phyloP scores from a whole-genome alignment of 2,888 invertebrate genomes.

The Pollenia amentaria region DNA sequence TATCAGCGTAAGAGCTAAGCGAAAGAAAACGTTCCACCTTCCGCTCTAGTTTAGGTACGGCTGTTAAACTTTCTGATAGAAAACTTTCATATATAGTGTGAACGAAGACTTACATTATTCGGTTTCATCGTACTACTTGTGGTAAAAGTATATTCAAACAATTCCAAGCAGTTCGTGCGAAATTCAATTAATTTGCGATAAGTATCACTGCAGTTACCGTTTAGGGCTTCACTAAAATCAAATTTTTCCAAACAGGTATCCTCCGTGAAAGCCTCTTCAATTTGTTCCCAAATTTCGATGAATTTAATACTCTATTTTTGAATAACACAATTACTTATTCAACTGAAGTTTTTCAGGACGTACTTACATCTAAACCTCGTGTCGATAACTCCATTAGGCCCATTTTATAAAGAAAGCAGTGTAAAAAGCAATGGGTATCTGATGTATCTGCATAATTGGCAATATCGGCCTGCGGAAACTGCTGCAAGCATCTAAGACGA shows the following conservation, averaged over 20 bases:
- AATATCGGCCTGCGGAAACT: conserved; percentile 70
- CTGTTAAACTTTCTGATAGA: no score
- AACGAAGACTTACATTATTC: conserved; percentile 33
- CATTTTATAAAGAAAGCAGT: conserved; percentile 78
- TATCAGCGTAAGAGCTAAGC: no score
- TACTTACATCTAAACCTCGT: conserved; percentile 77
- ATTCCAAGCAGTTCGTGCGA: conserved; percentile 31
- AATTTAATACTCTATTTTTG: conserved; percentile 50
- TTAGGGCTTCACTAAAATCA: conserved; percentile 70
- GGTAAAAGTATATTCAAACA: conserved; percentile 49
- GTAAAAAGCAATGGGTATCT: conserved; percentile 78
- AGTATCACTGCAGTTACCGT: conserved; percentile 75
- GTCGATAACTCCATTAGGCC: conserved; percentile 77
- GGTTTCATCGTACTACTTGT: conserved; percentile 22
- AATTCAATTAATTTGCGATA: conserved; percentile 75
- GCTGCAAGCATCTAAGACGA: conserved; percentile 74
- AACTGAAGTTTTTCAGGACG: background rate
- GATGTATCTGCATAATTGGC: conserved; percentile 76
- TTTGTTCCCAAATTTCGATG: conserved; percentile 56
- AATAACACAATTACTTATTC: background rate
- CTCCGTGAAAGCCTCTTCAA: conserved; percentile 65
- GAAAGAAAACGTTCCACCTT: no score
- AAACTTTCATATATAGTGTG: no score
- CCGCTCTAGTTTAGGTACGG: no score
- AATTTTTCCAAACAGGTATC: conserved; percentile 57